These are phyloP conservation scores for Machimus rusticus DNA, from an alignment of 2,888 invertebrate species.

Conservation along the genomic window DNA sequence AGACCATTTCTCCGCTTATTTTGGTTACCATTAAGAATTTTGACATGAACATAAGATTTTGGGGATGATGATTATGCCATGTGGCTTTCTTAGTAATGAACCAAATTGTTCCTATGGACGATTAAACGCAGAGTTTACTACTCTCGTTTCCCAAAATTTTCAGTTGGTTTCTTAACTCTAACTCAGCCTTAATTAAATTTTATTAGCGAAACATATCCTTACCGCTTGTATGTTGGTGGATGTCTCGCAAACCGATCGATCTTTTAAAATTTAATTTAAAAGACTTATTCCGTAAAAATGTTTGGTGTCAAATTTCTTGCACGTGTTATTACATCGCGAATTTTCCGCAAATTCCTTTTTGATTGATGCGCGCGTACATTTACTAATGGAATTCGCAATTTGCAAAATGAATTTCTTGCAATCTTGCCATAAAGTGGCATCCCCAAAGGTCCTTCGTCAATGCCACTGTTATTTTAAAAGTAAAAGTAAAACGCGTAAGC, in stretches of 20 bases:
- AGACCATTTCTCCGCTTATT: background rate
- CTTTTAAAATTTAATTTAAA: conserved; percentile 28
- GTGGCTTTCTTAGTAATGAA: conserved; percentile 13
- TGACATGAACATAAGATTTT: conserved; percentile 34
- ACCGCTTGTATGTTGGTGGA: background rate
- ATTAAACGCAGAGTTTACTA: conserved; percentile 9
- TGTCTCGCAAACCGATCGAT: background rate
- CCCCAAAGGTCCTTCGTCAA: background rate
- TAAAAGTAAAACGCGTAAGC: background rate
- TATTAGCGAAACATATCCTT: background rate
- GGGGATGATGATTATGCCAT: conserved; percentile 9
- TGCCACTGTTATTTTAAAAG: background rate
- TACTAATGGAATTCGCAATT: conserved; percentile 27
- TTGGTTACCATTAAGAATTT: conserved; percentile 29
- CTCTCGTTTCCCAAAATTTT: background rate
- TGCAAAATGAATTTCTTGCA: background rate
- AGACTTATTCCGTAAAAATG: conserved; percentile 11
- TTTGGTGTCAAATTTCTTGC: conserved; percentile 17
- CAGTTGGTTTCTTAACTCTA: background rate
- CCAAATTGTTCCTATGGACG: background rate
- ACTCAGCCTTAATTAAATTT: conserved; percentile 4
- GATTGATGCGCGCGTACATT: conserved; percentile 6
- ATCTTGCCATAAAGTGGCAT: background rate
- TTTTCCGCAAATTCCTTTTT: background rate
- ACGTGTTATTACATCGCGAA: conserved; percentile 23